Evolutionary conservation across 2,797 vertebrate genomes (phyloP), one percentile per base, ranked within the genome.

Genomic region (Basileuterus tristriatus): DNA sequence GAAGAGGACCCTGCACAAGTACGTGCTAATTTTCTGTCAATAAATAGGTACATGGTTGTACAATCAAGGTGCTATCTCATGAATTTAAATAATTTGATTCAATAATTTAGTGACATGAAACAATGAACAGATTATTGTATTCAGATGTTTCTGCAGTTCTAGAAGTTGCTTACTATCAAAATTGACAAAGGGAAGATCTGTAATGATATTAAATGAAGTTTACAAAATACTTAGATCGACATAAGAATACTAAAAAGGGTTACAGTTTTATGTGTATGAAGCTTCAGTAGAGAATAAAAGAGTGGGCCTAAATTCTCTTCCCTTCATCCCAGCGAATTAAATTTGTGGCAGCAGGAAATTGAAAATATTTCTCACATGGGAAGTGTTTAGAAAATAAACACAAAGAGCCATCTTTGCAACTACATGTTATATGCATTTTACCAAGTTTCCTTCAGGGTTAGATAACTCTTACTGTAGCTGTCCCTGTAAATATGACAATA

Each of bases 401-500:
- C 3, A 64, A 60, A 93, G 43, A 75, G 34, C 67, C 49, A 80
- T 81, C 94, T 81, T 87, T 93, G 79, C 67, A 95, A 77, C 85
- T 63, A 78, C 80, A 97, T 96, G 97, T 97, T 94, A 93, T 89
- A 94, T 76, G 62, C 89, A 96, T 97, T 97, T 97, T 97, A 90
- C 94, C 86, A 96, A 96, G 86, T 97, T 97, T 96, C 93, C 91
- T 95, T 87, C 89, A 81, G 93, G 91, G 96, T 97, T 97, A 97
- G 92, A 95, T 96, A 96, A 97, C 94, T 97, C 92, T 87, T 89
- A 82, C 24, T 90, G 84, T 97, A 97, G 95, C 95, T 96, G 93
- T 94, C 96, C 94, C 83, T 89, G 90, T 97, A 98, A 98, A 98
- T 97, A 98, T 97, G 97, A 98, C 98, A 98, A 97, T 98, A 98